A percentile compares a stretch with the other conserved stretches of the same genome.
phyloP scores from a whole-genome alignment of 2,797 vertebrate genomes.

The Fratercula arctica region DNA sequence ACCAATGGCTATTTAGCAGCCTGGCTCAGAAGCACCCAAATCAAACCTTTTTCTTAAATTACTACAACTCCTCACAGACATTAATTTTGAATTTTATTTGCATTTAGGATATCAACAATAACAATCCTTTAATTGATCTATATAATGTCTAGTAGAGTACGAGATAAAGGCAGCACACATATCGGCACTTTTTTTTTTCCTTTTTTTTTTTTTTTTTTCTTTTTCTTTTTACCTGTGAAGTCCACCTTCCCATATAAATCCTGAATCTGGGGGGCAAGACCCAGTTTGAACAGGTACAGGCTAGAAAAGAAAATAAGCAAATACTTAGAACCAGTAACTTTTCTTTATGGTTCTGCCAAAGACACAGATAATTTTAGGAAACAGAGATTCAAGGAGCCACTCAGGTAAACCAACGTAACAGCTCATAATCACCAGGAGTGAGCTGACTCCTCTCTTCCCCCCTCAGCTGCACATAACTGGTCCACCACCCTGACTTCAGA shows the following conservation, averaged over 20 bases:
- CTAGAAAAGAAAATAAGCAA: constrained; percentile 73
- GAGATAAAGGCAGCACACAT: background rate
- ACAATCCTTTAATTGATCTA: background rate
- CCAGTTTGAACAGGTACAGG: constrained; percentile 97
- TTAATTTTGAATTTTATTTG: background rate
- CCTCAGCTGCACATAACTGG: background rate
- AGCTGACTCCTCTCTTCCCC: background rate
- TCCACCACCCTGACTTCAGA: background rate
- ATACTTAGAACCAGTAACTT: background rate
- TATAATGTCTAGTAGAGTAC: background rate
- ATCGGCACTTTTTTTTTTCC: background rate
- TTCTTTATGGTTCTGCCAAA: background rate
- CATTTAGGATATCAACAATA: background rate
- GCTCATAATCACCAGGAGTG: background rate
- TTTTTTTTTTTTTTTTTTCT: background rate
- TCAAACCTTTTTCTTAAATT: background rate
- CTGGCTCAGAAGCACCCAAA: background rate
- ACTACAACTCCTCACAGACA: background rate
- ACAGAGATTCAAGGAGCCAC: background rate
- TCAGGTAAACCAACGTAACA: background rate
- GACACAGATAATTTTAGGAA: background rate
- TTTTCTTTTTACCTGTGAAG: constrained; percentile 89
- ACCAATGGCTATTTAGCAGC: background rate
- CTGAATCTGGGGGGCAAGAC: constrained; percentile 96
- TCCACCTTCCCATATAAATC: constrained; percentile 98